Evolutionary conservation across 2,888 invertebrate species (phyloP).

Genomic region (Rugalucina vietnamica): DNA sequence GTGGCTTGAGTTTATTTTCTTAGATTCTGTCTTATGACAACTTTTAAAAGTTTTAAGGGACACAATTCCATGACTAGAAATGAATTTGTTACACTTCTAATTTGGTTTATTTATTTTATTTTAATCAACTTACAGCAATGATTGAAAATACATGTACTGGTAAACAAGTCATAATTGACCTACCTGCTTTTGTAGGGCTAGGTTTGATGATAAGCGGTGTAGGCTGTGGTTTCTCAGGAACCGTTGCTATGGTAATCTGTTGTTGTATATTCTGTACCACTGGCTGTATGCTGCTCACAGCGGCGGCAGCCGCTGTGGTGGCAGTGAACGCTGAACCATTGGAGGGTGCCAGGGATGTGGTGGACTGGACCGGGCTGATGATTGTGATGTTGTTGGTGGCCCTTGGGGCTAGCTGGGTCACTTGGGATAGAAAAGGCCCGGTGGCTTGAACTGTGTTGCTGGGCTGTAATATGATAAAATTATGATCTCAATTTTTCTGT

Average conservation of each 20-base stretch:
- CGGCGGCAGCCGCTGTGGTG: slow-evolving; percentile 41
- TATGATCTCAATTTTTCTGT: too few relatives aligned
- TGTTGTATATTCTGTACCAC: slow-evolving; percentile 58
- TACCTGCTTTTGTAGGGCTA: slow-evolving; percentile 78
- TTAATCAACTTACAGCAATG: too few relatives aligned
- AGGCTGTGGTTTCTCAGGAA: slow-evolving; percentile 60
- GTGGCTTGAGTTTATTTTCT: slow-evolving; percentile 70
- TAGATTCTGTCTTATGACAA: too few relatives aligned
- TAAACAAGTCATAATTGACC: background rate
- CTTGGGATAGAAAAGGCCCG: slow-evolving; percentile 73
- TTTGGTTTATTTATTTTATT: too few relatives aligned
- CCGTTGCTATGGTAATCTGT: slow-evolving; percentile 67
- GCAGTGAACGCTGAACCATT: slow-evolving; percentile 67
- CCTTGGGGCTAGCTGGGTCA: slow-evolving; percentile 59
- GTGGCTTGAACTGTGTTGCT: slow-evolving; percentile 61
- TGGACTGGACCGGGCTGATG: slow-evolving; percentile 64
- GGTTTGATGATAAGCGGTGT: slow-evolving; percentile 66
- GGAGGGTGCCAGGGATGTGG: slow-evolving; percentile 64
- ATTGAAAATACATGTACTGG: too few relatives aligned
- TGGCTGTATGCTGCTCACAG: slow-evolving; percentile 61
- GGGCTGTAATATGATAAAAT: too few relatives aligned
- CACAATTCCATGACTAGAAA: too few relatives aligned
- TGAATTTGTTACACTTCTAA: too few relatives aligned
- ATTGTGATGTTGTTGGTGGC: slow-evolving; percentile 70
- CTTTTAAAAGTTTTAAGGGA: too few relatives aligned